Conservation (phyloP, 2,888 invertebrate species). For the Linnaemya tessellans region DNA sequence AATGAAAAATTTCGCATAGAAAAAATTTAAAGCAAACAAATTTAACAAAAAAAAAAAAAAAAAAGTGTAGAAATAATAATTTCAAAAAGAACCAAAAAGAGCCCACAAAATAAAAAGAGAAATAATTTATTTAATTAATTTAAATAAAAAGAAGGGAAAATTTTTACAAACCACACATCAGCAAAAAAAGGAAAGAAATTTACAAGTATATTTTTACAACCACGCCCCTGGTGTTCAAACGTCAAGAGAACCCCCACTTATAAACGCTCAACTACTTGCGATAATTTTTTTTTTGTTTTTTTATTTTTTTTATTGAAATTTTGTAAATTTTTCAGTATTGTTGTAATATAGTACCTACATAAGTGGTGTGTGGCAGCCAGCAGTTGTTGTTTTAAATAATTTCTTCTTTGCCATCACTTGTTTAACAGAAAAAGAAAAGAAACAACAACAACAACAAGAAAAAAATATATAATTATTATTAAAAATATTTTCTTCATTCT, state of each 20-base stretch:
- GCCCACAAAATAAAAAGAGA: constrained; percentile 2
- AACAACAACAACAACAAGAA: constrained; percentile 11
- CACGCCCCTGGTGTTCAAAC: constrained; percentile 64
- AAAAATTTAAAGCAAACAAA: constrained; percentile 19
- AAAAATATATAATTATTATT: constrained; percentile 15
- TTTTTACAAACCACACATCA: constrained; percentile 17
- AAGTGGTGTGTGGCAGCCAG: neutral
- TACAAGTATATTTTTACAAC: constrained; percentile 23
- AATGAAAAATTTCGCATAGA: constrained; percentile 57
- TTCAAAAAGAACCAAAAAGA: constrained; percentile 29
- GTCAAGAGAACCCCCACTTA: constrained; percentile 28
- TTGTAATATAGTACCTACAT: constrained; percentile 4
- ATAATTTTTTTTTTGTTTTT: constrained; percentile 5
- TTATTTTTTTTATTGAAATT: constrained; percentile 3
- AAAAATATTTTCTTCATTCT: constrained; percentile 44
- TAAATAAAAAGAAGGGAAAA: constrained; percentile 13
- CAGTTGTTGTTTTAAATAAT: constrained; percentile 22
- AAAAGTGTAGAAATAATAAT: constrained; percentile 37
- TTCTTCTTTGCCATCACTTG: constrained; percentile 23
- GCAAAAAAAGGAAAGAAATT: constrained; percentile 30
- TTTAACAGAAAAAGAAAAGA: constrained; percentile 14
- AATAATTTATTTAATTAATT: constrained; percentile 26
- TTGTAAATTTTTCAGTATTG: constrained; percentile 21
- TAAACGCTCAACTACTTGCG: constrained; percentile 14
- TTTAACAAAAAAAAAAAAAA: too few relatives aligned